Conservation (phyloP, 2,888 invertebrate species). For the Cactoblastis cactorum region DNA sequence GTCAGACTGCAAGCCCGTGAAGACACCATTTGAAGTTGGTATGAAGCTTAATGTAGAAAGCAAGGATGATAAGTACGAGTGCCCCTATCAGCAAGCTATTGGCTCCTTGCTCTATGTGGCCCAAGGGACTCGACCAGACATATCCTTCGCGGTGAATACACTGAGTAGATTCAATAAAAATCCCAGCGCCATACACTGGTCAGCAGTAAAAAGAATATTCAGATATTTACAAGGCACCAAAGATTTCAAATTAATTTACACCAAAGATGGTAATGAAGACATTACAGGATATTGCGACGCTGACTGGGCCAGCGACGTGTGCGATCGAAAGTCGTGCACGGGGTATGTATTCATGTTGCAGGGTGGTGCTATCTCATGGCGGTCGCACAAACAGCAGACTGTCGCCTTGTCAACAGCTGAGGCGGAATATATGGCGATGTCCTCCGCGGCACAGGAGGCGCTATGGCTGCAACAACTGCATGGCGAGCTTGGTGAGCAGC, state of each 20-base stretch:
- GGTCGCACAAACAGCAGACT: constrained; percentile 23
- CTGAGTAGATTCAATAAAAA: constrained; percentile 22
- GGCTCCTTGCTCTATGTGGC: too few relatives aligned
- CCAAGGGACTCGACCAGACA: constrained; percentile 20
- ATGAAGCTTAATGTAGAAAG: too few relatives aligned
- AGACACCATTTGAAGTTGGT: too few relatives aligned
- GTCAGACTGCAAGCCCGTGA: too few relatives aligned
- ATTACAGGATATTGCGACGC: constrained; percentile 26
- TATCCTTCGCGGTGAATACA: constrained; percentile 22
- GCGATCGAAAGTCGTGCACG: constrained; percentile 26
- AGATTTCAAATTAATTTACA: constrained; percentile 16
- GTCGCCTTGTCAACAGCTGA: constrained; percentile 28
- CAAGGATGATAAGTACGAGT: too few relatives aligned
- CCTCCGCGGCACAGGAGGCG: not conserved
- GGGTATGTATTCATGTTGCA: constrained; percentile 29
- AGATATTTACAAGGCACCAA: constrained; percentile 26
- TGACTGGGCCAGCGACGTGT: constrained; percentile 27
- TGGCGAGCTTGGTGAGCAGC: not conserved
- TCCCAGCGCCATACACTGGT: constrained; percentile 24
- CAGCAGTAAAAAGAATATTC: constrained; percentile 23
- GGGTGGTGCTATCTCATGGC: constrained; percentile 25
- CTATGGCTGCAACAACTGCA: constrained; percentile 5
- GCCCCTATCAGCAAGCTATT: too few relatives aligned
- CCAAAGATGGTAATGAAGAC: constrained; percentile 13
- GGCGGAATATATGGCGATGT: not conserved